These are phyloP conservation scores for Baccha elongata DNA, from an alignment of 2,888 invertebrate genomes.

Conservation along the genomic window DNA sequence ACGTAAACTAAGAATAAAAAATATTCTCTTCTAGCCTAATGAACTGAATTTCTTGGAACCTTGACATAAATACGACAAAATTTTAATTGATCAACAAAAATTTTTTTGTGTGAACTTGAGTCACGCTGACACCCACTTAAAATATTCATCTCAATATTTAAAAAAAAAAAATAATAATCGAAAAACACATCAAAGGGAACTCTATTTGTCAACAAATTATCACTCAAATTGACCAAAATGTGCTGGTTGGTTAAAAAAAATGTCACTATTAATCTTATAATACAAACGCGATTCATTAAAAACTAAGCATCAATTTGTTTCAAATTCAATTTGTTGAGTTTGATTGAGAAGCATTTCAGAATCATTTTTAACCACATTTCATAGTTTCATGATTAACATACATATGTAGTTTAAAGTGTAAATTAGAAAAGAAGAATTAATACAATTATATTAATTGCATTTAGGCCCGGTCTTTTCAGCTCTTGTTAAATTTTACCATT, in stretches of 20 bases:
- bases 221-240: slow-evolving; percentile 17
- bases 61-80: slow-evolving; percentile 33
- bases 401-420: no score
- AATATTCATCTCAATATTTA: neutral
- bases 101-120: slow-evolving; percentile 27
- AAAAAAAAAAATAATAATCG: neutral
- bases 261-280: neutral
- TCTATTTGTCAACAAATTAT: slow-evolving; percentile 18
- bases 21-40: neutral
- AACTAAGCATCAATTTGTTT: neutral
- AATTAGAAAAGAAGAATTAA: no score
- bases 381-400: no score
- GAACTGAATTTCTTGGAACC: slow-evolving; percentile 7
- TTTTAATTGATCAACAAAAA: slow-evolving; percentile 18
- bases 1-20: neutral
- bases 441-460: no score
- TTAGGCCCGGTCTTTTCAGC: no score
- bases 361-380: no score
- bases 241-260: neutral
- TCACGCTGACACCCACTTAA: slow-evolving; percentile 16
- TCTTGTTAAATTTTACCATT: no score
- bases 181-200: slow-evolving; percentile 18
- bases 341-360: no score
- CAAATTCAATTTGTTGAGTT: no score
- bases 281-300: neutral